Conservation (phyloP, 2,888 invertebrate species). For the Acanthosepion esculentum region DNA sequence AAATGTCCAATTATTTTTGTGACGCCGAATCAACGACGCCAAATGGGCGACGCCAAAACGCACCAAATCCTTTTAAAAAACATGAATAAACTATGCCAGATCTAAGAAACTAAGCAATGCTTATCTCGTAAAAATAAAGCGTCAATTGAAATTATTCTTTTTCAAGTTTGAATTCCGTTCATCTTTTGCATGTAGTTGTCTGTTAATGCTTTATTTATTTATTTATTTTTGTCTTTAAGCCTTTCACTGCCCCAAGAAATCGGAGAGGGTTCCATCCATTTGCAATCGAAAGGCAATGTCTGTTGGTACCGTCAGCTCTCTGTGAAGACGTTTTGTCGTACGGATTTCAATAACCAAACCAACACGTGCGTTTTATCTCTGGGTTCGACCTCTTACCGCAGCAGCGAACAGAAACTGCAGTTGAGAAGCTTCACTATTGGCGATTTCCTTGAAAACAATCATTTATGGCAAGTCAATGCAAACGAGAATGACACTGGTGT, state of each 20-base stretch:
- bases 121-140: not conserved
- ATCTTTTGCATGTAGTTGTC: not conserved
- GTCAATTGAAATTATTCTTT: not conserved
- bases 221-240: not conserved
- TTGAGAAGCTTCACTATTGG: not conserved
- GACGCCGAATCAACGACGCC: no score
- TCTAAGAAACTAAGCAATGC: not conserved
- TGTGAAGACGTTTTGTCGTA: constrained; percentile 51
- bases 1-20: no score
- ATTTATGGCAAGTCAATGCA: not conserved
- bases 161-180: not conserved
- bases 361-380: constrained; percentile 52
- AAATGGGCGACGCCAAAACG: no score
- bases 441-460: not conserved
- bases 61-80: no score
- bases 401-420: not conserved
- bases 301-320: constrained; percentile 51
- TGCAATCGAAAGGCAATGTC: constrained; percentile 50
- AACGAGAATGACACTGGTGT: not conserved
- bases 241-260: not conserved
- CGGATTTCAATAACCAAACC: constrained; percentile 41
- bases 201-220: not conserved
- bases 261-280: not conserved
- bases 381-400: constrained; percentile 40
- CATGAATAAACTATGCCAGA: no score